phyloP scores from a whole-genome alignment of 2,113 vertebrate genomes.

The Plecotus auritus region DNA sequence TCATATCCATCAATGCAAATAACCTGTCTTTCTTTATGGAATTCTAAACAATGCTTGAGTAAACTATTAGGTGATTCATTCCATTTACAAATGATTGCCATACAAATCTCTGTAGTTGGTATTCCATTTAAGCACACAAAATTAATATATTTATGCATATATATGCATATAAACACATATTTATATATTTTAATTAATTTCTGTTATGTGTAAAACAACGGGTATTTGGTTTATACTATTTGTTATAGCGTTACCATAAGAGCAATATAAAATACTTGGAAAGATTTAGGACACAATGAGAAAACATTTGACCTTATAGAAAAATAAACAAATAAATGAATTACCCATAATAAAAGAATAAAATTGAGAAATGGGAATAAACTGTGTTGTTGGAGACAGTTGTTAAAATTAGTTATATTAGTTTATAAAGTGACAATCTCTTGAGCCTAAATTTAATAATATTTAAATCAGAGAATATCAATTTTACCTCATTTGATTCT shows the following conservation, averaged over 20 bases:
- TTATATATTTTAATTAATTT: not conserved
- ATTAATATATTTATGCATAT: not conserved
- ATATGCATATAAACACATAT: not conserved
- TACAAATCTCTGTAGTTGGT: not conserved
- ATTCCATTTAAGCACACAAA: not conserved
- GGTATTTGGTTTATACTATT: not conserved
- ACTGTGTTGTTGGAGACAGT: not conserved
- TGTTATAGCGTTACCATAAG: not conserved
- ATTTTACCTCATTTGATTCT: not conserved
- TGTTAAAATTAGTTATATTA: not conserved
- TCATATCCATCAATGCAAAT: slow-evolving; percentile 57
- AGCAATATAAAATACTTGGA: not conserved
- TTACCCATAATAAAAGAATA: not conserved
- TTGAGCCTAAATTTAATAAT: not conserved
- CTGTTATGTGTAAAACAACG: not conserved
- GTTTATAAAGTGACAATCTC: not conserved
- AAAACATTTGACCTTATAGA: not conserved
- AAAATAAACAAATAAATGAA: not conserved
- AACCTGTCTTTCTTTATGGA: slow-evolving; percentile 40
- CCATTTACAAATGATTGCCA: not conserved
- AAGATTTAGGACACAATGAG: not conserved
- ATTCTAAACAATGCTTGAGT: slow-evolving; percentile 22
- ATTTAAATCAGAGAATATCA: not conserved
- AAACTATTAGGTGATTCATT: not conserved
- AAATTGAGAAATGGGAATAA: not conserved